phyloP scores from a whole-genome alignment of 2,113 vertebrate species.

The Xenopus tropicalis region DNA sequence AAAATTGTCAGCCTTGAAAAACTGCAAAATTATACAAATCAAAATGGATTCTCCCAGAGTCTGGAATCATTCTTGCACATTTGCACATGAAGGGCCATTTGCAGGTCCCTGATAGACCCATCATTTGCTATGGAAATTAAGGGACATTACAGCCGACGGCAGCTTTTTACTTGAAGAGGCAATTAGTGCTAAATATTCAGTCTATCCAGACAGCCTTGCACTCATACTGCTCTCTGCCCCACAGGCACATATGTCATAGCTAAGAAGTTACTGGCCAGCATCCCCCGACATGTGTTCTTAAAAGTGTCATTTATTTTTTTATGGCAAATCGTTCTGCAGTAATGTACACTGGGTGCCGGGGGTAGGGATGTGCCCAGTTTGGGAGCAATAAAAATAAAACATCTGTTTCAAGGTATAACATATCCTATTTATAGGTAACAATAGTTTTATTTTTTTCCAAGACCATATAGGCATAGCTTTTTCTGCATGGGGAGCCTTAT shows the following conservation, averaged over 20 bases:
- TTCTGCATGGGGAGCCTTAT: too few relatives aligned
- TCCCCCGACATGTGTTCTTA: background rate
- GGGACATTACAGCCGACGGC: conserved; percentile 34
- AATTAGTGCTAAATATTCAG: conserved; percentile 35
- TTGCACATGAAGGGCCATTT: conserved; percentile 35
- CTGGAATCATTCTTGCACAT: conserved; percentile 37
- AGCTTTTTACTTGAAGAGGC: conserved; percentile 33
- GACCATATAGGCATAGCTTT: too few relatives aligned
- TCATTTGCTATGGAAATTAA: conserved; percentile 40
- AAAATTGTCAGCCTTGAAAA: too few relatives aligned
- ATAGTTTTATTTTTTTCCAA: too few relatives aligned
- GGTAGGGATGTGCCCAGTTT: too few relatives aligned
- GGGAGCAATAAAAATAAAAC: too few relatives aligned
- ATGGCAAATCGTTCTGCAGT: background rate
- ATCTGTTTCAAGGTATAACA: too few relatives aligned
- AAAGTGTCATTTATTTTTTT: background rate
- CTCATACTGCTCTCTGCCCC: background rate
- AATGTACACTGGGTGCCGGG: background rate
- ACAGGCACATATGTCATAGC: background rate
- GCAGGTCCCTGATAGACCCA: conserved; percentile 29
- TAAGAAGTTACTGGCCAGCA: background rate
- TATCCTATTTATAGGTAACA: too few relatives aligned
- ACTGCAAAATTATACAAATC: conserved; percentile 34
- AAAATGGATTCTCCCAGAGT: conserved; percentile 26
- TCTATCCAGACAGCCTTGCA: conserved; percentile 5